Evolutionary conservation across 37 sponge, comb jelly and placozoan genomes (phyloP).

Genomic region (Crambe crambe): DNA sequence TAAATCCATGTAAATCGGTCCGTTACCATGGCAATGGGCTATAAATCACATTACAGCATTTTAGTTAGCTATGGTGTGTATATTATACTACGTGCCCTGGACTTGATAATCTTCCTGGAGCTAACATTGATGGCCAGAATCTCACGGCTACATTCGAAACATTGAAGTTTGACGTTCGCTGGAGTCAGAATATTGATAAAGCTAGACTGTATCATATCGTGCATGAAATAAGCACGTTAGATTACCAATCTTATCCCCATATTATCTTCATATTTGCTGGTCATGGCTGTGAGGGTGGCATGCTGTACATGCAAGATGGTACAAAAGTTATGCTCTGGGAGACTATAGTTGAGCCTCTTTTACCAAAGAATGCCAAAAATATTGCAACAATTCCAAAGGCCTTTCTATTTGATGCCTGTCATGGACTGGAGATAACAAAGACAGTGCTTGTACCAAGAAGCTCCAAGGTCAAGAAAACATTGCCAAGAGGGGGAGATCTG

Average conservation of each 20-base stretch:
- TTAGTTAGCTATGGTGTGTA: too few species aligned
- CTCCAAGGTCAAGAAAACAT: not conserved
- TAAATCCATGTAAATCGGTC: too few species aligned
- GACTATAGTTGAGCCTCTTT: slow-evolving; percentile 12
- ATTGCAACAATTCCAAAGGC: slow-evolving; percentile 33
- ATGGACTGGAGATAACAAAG: slow-evolving; percentile 1
- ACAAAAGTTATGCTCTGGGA: not conserved
- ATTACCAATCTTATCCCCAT: not conserved
- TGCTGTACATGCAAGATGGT: slow-evolving; percentile 26
- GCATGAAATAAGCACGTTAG: not conserved
- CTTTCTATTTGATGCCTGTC: slow-evolving; percentile 68
- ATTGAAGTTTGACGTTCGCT: not conserved
- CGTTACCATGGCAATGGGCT: too few species aligned
- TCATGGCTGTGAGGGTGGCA: slow-evolving; percentile 17
- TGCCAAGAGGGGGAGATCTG: not conserved
- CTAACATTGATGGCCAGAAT: slow-evolving; percentile 1
- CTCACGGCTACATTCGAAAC: not conserved
- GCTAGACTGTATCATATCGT: not conserved
- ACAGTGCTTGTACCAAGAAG: slow-evolving; percentile 11
- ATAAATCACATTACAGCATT: too few species aligned
- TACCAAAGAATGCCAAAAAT: not conserved
- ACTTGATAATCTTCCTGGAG: not conserved
- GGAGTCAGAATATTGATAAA: slow-evolving; percentile 2
- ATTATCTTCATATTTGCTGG: slow-evolving; percentile 45
- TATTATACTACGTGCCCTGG: not conserved